Percentiles rank a stretch among this genome's conserved stretches.
phyloP scores from a whole-genome alignment of 2,113 vertebrate genomes.

The Sapayoa aenigma region DNA sequence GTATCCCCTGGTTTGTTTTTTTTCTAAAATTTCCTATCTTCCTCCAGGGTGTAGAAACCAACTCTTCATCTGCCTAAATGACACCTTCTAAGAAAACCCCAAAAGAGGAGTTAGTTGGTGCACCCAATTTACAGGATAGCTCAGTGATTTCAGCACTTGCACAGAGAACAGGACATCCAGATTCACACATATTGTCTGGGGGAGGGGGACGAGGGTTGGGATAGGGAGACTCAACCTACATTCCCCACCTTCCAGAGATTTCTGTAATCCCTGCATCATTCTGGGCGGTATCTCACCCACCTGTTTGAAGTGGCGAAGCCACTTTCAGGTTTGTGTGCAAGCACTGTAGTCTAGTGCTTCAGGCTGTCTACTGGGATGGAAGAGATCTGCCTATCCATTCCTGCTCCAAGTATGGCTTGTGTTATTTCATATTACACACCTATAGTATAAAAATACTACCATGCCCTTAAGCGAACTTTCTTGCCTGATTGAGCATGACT shows the following conservation, averaged over 20 bases:
- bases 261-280: not conserved
- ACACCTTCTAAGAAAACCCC: not conserved
- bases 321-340: not conserved
- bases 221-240: not conserved
- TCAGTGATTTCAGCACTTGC: not conserved
- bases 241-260: constrained; percentile 17
- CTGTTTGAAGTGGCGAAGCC: constrained; percentile 35
- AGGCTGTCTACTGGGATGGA: not conserved
- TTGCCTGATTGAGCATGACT: not conserved
- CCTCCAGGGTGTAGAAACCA: not conserved
- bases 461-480: not conserved
- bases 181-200: not conserved
- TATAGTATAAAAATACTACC: not conserved
- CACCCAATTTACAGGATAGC: not conserved
- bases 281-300: constrained; percentile 26
- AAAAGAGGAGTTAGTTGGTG: not conserved
- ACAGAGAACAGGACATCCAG: not conserved
- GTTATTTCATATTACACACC: not conserved
- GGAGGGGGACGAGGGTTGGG: not conserved
- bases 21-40: not conserved
- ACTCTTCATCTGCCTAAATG: not conserved
- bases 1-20: not conserved
- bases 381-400: not conserved
- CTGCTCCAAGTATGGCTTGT: not conserved
- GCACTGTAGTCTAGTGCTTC: constrained; percentile 8